Evolutionary conservation across 2,797 vertebrate genomes (phyloP), one percentile per base, ranked within the genome.

Genomic region (Dendrocincla tyrannina): DNA sequence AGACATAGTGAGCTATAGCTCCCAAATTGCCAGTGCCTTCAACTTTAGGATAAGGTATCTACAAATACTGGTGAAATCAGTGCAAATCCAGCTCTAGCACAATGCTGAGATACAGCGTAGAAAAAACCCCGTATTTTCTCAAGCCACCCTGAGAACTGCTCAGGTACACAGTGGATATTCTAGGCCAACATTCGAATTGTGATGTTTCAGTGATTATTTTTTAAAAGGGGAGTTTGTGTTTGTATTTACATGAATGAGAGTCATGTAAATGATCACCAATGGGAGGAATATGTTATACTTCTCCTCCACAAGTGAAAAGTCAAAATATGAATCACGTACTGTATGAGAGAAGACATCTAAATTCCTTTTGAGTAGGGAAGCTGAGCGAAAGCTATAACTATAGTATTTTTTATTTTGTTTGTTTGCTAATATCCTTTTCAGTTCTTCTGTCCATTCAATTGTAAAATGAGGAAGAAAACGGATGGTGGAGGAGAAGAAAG

Each of bases 361-460:
- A 92, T 73, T 96, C 82, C 81, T 92, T 95, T 82, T 89, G 69
- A 88, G 63, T 88, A 95, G 70, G 74, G 84, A 96, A 91, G 86
- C 41, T 85, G 58, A 10, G 86, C 95, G 46, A 96, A 96, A 96
- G 70, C 30, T 87, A 32, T 64, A 93, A 84, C 64, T 93, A 92
- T 23, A 85, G 33, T 60, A 85, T 24, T 91, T 92, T 85, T 95
- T 90, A 93, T 62, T 89, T 75, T 92, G 47, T 86, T 92, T 95
- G 37, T 76, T 96, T 89, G 70, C 33, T 67, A 85, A 73, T 80
- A 93, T 50, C 46, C 41, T 95, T 90, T 92, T 88, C 86, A 91
- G 62, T 53, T 96, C 46, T 95, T 59, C 72, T 82, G 77, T 78
- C 76, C 49, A 10, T 91, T 95, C 88, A 96, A 27, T 52, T 72